Conservation (phyloP, 2,888 invertebrate species). For the Philereme transversata region DNA sequence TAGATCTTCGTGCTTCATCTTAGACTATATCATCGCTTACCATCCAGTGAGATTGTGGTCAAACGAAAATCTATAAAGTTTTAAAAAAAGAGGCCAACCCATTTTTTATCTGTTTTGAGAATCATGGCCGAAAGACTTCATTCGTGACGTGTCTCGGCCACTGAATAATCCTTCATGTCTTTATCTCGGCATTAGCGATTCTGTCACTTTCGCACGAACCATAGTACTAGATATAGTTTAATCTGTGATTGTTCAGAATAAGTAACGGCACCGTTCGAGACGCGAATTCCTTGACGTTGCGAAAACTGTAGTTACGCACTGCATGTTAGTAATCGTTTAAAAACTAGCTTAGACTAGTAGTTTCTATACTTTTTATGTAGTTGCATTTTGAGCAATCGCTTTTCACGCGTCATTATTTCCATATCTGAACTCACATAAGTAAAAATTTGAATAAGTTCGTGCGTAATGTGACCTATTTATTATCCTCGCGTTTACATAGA, state of each 20-base stretch:
- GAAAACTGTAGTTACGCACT: conserved; percentile 14
- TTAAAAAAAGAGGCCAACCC: too few relatives aligned
- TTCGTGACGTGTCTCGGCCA: too few relatives aligned
- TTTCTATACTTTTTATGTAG: conserved; percentile 18
- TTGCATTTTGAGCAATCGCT: conserved; percentile 16
- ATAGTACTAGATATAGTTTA: conserved; percentile 2
- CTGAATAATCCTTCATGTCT: too few relatives aligned
- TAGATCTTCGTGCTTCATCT: too few relatives aligned
- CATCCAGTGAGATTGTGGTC: too few relatives aligned
- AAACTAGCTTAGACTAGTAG: conserved; percentile 17
- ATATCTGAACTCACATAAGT: background rate
- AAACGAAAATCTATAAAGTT: too few relatives aligned
- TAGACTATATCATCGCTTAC: too few relatives aligned
- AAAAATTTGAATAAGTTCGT: too few relatives aligned
- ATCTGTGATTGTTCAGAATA: conserved; percentile 8
- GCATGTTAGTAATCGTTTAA: conserved; percentile 18
- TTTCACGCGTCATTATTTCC: conserved; percentile 20
- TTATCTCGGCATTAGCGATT: conserved; percentile 3
- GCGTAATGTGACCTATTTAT: too few relatives aligned
- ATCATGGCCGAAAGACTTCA: too few relatives aligned
- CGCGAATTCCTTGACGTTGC: conserved; percentile 22
- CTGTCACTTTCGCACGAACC: conserved; percentile 28
- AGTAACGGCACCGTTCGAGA: conserved; percentile 18
- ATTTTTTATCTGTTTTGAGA: too few relatives aligned
- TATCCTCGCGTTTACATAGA: too few relatives aligned